These are phyloP conservation scores for Ceyx cyanopectus DNA, from an alignment of 2,113 vertebrate species.

Conservation along the genomic window DNA sequence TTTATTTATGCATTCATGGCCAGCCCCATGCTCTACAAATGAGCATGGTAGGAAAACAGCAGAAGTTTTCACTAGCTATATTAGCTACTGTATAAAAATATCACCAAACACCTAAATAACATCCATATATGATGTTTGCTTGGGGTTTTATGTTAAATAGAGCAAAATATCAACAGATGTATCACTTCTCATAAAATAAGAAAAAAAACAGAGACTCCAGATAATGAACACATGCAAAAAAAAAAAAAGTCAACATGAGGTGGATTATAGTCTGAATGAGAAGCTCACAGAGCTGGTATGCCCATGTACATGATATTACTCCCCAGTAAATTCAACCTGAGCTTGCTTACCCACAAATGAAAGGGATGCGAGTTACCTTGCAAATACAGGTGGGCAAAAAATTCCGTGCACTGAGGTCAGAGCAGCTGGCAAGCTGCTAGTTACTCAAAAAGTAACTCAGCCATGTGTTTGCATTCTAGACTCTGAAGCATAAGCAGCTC, in stretches of 20 bases:
- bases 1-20: conserved; percentile 73
- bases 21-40: conserved; percentile 34
- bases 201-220: not conserved
- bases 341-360: not conserved
- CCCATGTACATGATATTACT: not conserved
- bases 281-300: not conserved
- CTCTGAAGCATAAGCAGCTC: not conserved
- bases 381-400: not conserved
- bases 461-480: not conserved
- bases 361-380: not conserved
- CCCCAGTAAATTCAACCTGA: not conserved
- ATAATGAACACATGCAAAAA: not conserved
- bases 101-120: not conserved
- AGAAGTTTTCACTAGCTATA: conserved; percentile 35
- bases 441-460: not conserved
- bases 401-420: not conserved
- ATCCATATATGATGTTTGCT: not conserved
- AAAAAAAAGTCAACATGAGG: not conserved
- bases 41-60: conserved; percentile 36
- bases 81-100: not conserved
- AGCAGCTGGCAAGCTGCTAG: not conserved
- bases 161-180: not conserved
- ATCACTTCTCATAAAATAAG: not conserved
- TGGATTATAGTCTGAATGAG: not conserved
- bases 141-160: not conserved